Conservation (phyloP, 2,797 vertebrate genomes). For the Psittacula echo region DNA sequence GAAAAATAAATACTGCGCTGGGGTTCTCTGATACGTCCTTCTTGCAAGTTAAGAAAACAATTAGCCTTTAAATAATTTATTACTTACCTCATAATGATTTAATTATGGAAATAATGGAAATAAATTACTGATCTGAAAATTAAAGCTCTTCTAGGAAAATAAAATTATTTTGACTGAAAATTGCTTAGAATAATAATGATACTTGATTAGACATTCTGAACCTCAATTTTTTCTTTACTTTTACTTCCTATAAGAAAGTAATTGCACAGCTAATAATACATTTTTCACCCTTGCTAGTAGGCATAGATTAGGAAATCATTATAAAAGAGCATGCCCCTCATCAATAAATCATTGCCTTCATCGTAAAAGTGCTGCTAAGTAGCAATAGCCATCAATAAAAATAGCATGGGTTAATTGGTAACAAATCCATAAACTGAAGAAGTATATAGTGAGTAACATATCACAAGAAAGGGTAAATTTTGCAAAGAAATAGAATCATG, state of each 20-base stretch:
- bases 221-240: background rate
- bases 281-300: background rate
- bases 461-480: background rate
- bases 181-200: background rate
- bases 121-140: background rate
- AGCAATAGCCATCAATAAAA: background rate
- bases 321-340: background rate
- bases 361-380: background rate
- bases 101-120: conserved; percentile 13
- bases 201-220: background rate
- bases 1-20: background rate
- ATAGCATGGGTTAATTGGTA: background rate
- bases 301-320: background rate
- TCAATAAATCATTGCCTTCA: background rate
- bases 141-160: background rate
- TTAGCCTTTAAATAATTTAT: background rate
- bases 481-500: background rate
- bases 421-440: background rate
- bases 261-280: conserved; percentile 24
- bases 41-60: background rate
- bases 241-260: conserved; percentile 14
- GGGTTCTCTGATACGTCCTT: background rate
- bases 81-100: background rate
- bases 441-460: background rate
- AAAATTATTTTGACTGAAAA: background rate